Conservation (phyloP, 2,113 vertebrate species). For the Odontophorus gujanensis region DNA sequence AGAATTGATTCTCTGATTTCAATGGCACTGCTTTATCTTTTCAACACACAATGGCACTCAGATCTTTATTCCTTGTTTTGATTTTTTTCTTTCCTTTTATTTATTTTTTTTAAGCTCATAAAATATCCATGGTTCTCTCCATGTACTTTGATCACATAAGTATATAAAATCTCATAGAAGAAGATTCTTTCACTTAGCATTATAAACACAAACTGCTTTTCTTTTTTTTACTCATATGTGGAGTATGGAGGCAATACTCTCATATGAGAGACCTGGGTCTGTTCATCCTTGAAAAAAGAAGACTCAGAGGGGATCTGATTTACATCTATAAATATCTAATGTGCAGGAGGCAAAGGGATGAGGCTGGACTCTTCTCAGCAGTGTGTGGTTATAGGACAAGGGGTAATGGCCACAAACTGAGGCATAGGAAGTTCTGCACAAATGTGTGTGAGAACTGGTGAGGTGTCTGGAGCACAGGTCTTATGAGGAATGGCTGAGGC, state of each 20-base stretch:
- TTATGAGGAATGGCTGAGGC: too few species aligned
- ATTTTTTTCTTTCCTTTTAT: background rate
- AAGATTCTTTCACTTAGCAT: slow-evolving; percentile 28
- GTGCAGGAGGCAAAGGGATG: too few species aligned
- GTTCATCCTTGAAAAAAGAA: too few species aligned
- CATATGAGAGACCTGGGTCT: too few species aligned
- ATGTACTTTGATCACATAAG: background rate
- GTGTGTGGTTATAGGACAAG: too few species aligned
- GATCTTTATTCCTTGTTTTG: slow-evolving; percentile 1
- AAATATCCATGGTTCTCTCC: background rate
- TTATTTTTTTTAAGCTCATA: background rate
- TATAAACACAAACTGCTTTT: slow-evolving; percentile 22
- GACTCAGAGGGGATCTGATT: too few species aligned
- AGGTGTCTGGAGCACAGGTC: too few species aligned
- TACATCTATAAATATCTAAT: too few species aligned
- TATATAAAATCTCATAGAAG: slow-evolving; percentile 12
- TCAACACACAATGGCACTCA: background rate
- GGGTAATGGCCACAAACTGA: too few species aligned
- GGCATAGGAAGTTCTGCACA: too few species aligned
- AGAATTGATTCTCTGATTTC: slow-evolving; percentile 66
- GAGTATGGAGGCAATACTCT: background rate
- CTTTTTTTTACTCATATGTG: background rate
- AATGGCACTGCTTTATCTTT: slow-evolving; percentile 61
- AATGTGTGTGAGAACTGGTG: too few species aligned
- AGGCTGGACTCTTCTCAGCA: too few species aligned